These are phyloP conservation scores for Phaedon cochleariae DNA, from an alignment of 2,888 invertebrate genomes.

Conservation along the genomic window DNA sequence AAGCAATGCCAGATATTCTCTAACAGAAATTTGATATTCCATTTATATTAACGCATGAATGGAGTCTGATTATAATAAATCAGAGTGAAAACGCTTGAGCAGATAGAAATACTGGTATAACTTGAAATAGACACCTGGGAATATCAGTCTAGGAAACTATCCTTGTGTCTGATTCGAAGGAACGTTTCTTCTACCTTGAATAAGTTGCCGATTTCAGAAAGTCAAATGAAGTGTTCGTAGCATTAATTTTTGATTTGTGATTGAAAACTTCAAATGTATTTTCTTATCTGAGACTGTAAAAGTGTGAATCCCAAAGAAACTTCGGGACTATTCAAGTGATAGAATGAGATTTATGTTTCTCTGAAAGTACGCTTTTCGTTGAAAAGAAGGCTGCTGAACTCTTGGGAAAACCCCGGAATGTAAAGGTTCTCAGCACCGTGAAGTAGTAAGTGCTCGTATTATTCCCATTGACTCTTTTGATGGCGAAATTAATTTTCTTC, in stretches of 20 bases:
- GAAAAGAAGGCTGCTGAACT: constrained; percentile 8
- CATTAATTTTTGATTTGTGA: constrained; percentile 30
- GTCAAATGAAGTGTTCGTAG: constrained; percentile 17
- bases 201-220: neutral
- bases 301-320: constrained; percentile 28
- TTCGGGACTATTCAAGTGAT: constrained; percentile 20
- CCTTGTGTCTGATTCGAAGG: neutral
- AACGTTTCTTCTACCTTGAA: neutral
- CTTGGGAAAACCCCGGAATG: constrained; percentile 13
- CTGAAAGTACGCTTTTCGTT: constrained; percentile 20
- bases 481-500: neutral
- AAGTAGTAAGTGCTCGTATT: neutral
- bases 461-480: neutral
- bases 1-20: too few species aligned
- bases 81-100: too few species aligned
- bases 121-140: too few species aligned
- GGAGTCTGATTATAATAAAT: too few species aligned
- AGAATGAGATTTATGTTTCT: constrained; percentile 30
- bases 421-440: neutral
- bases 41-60: too few species aligned
- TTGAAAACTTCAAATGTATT: constrained; percentile 27
- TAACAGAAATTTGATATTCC: too few species aligned
- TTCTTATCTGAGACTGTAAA: constrained; percentile 29
- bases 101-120: too few species aligned
- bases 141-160: too few species aligned